Evolutionary conservation across 1,140 invertebrate species (phyloP).

Genomic region (Bemisia tabaci): DNA sequence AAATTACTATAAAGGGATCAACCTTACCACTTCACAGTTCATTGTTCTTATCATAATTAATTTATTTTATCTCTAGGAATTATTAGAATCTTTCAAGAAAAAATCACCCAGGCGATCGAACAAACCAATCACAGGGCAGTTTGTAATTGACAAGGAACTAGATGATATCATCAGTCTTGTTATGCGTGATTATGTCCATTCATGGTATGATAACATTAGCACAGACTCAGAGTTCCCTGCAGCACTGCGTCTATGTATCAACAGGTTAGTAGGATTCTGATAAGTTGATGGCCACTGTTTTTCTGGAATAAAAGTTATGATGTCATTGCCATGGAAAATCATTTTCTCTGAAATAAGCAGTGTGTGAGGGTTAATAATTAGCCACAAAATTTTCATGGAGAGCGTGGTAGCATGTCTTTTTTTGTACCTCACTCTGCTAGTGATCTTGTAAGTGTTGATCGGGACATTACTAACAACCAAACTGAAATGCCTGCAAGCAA

Average conservation of each 20-base stretch:
- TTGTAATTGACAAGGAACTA: constrained; percentile 48
- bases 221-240: constrained; percentile 39
- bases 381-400: no score
- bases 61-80: neutral
- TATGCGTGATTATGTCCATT: constrained; percentile 61
- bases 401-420: no score
- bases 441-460: no score
- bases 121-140: neutral
- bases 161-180: constrained; percentile 59
- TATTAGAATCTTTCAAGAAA: neutral
- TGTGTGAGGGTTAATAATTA: no score
- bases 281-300: constrained; percentile 5
- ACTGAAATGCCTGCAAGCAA: no score
- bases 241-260: constrained; percentile 9
- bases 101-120: neutral
- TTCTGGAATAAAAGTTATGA: constrained; percentile 11
- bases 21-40: no score
- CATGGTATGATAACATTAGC: constrained; percentile 46
- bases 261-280: constrained; percentile 8
- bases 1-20: no score
- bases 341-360: no score
- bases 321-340: no score
- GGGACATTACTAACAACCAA: no score
- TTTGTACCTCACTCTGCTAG: no score
- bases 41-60: no score